A percentile compares a stretch with the other conserved stretches of the same genome.
Evolutionary conservation across 2,113 vertebrate genomes (phyloP).

Genomic region (Melanocharis versteri): DNA sequence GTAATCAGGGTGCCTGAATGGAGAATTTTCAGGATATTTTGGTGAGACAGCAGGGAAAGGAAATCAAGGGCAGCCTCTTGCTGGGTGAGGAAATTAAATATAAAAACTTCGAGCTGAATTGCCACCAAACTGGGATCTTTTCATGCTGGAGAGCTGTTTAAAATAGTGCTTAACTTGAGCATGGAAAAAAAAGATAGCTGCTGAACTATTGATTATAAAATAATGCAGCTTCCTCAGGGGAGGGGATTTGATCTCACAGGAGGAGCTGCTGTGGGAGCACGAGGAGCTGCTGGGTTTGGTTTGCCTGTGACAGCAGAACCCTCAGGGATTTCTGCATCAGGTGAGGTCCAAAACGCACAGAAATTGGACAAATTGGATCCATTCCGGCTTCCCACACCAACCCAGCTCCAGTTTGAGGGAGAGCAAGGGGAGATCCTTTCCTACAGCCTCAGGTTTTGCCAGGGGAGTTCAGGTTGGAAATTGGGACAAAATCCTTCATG

Average conservation of each 20-base stretch:
- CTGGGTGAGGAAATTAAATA: slow-evolving; percentile 44
- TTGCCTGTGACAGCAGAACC: background rate
- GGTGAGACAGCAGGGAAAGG: slow-evolving; percentile 30
- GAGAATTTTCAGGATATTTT: slow-evolving; percentile 25
- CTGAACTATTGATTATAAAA: background rate
- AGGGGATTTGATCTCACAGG: background rate
- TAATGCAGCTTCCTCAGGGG: background rate
- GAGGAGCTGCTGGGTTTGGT: background rate
- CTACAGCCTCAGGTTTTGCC: background rate
- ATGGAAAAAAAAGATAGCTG: background rate
- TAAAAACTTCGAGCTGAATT: background rate
- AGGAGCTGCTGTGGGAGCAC: background rate
- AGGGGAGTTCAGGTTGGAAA: background rate
- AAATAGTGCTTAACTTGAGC: background rate
- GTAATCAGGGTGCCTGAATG: slow-evolving; percentile 42
- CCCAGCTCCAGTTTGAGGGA: fast-evolving
- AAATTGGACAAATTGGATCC: background rate
- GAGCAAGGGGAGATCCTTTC: background rate
- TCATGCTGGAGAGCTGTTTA: background rate
- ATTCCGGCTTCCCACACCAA: background rate
- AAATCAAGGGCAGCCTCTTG: slow-evolving; percentile 34
- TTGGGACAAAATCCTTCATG: background rate
- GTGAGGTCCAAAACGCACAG: fast-evolving
- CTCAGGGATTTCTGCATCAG: fast-evolving
- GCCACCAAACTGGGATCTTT: background rate